These are phyloP conservation scores for Aplocera efformata DNA, from an alignment of 2,888 invertebrate species.

Conservation along the genomic window DNA sequence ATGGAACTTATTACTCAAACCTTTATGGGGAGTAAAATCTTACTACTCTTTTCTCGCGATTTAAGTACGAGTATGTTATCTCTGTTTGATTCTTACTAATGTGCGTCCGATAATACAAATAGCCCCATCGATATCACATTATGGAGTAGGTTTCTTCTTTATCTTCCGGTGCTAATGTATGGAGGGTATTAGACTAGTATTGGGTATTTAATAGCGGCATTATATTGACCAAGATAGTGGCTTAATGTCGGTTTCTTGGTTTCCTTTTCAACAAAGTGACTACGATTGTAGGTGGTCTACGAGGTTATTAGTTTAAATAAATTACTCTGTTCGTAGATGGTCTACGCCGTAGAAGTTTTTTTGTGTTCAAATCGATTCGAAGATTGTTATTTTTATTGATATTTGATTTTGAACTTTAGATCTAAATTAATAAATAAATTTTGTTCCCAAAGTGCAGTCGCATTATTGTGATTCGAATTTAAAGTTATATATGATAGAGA, in stretches of 20 bases:
- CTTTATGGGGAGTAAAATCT: no score
- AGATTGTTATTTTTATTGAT: no score
- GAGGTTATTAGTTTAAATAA: no score
- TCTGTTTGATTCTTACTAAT: slow-evolving; percentile 30
- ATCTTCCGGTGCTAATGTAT: slow-evolving; percentile 42
- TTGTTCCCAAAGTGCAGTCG: no score
- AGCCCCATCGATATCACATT: slow-evolving; percentile 41
- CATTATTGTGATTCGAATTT: no score
- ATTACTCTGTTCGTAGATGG: no score
- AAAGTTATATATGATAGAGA: no score
- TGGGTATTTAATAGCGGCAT: slow-evolving; percentile 53
- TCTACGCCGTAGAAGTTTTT: neutral
- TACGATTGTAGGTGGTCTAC: neutral
- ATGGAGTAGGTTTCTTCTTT: slow-evolving; percentile 46
- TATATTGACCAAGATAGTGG: slow-evolving; percentile 33
- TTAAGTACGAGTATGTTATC: no score
- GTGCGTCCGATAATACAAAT: slow-evolving; percentile 40
- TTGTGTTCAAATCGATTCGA: neutral
- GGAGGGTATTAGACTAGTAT: slow-evolving; percentile 52
- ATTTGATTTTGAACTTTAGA: no score
- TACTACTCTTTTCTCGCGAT: no score
- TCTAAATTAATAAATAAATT: no score
- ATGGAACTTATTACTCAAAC: no score
- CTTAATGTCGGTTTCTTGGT: slow-evolving; percentile 19
- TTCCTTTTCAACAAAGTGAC: neutral